Evolutionary conservation across 1,140 invertebrate species (phyloP), one percentile per base, ranked within the genome.

Genomic region (Plectus sambesii): DNA sequence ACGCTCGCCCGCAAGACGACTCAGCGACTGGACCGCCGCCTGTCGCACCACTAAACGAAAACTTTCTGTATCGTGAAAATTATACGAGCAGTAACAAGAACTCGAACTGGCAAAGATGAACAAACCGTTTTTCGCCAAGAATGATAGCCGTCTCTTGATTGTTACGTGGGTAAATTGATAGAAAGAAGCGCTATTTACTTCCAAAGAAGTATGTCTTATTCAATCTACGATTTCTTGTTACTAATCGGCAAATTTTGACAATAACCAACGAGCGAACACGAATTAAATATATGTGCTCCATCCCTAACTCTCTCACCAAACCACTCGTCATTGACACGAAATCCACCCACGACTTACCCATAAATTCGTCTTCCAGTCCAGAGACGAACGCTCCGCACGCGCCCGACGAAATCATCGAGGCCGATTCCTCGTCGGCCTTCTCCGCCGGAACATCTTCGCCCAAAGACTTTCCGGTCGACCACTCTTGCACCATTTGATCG

Each of bases 311-410:
- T 25, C 20, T 2, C 23, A 23, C 48, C 36, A 5, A 35, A 6
- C 15, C 40, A 26, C 6, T 27, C 15, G 33, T 50, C 12, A 27
- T 12, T 6, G 24, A 9, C 17, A 54, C 27, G 38, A 2, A 2
- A 20, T 5, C 6, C 2, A 55, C 26, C 25, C 23, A 20, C n/a
- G 22, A 37, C 42, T 64, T 69, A 87, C 85, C 81, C 59, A 92
- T 74, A 73, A 84, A 94, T 76, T 99, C 92, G 75, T 99, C 93
- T 74, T 99, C 93, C 22, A 98, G 75, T 0, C 90, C 93, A 72
- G 97, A 89, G 56, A 99, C 87, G 74, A 97, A 90, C 37, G 92
- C 93, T 12, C 93, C 93, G 73, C 90, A 96, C 6, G 92, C 84
- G 15, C 90, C 92, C 61, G 84, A 87, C 27, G 82, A 83, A 68